Evolutionary conservation across 2,888 invertebrate species (phyloP).

Genomic region (Cantharis lateralis): DNA sequence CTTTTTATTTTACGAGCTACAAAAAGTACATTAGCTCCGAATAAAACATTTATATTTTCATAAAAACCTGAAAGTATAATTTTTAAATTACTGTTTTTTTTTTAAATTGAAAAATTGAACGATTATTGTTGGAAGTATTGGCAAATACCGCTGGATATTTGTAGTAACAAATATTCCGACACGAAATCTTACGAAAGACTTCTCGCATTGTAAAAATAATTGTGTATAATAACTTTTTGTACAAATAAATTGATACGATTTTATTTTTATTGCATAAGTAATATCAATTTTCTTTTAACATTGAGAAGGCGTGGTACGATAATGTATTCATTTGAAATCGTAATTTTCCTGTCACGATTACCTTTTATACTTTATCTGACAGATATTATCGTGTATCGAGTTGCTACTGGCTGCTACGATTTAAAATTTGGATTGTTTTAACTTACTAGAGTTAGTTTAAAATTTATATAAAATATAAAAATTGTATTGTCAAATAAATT

Average conservation of each 20-base stretch:
- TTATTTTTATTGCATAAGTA: neutral
- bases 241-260: neutral
- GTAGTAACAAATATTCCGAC: neutral
- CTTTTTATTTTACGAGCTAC: too few species aligned
- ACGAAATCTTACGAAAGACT: neutral
- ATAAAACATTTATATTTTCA: too few species aligned
- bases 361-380: neutral
- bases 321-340: constrained; percentile 27
- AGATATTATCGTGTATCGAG: neutral
- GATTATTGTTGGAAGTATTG: neutral
- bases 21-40: too few species aligned
- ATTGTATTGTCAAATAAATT: neutral
- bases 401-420: neutral
- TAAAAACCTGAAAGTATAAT: too few species aligned
- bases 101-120: too few species aligned
- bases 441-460: too few species aligned
- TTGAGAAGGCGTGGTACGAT: constrained; percentile 21
- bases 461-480: neutral
- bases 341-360: constrained; percentile 1
- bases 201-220: neutral
- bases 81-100: too few species aligned
- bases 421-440: neutral
- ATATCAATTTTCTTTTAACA: constrained; percentile 27
- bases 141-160: neutral
- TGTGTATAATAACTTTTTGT: neutral